A percentile compares a stretch with the other conserved stretches of the same genome.
phyloP scores from a whole-genome alignment of 2,797 vertebrate genomes.

The Siniperca scherzeri region DNA sequence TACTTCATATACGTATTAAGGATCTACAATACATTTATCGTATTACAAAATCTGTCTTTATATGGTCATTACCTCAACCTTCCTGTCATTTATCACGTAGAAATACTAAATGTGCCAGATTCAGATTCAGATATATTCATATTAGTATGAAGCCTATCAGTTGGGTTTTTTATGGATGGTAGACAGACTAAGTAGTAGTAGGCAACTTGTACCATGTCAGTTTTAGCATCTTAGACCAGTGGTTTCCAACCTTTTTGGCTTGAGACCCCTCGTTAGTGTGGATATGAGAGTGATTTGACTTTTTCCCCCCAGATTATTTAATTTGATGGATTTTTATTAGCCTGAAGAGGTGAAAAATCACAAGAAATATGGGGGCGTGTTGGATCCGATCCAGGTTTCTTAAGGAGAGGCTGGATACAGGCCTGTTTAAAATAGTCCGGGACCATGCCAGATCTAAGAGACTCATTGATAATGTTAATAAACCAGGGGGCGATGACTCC shows the following conservation, averaged over 20 bases:
- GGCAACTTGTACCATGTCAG: neutral
- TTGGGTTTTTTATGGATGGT: neutral
- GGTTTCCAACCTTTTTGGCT: neutral
- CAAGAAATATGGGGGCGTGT: neutral
- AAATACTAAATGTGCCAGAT: neutral
- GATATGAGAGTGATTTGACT: no score
- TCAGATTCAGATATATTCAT: neutral
- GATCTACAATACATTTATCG: neutral
- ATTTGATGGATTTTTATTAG: neutral
- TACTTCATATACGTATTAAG: neutral
- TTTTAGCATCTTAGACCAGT: neutral
- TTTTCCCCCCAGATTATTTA: neutral
- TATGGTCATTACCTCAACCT: neutral
- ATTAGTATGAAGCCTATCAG: neutral
- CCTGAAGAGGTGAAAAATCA: neutral
- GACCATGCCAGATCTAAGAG: no score
- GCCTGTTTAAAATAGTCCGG: no score
- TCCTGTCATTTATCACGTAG: neutral
- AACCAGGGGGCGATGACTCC: no score
- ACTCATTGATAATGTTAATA: no score
- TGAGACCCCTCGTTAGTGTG: no score
- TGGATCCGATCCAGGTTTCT: no score
- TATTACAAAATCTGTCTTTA: neutral
- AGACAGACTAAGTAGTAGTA: neutral
- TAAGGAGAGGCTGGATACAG: no score